Percentiles rank a stretch among this genome's conserved stretches.
Conservation (phyloP, 2,888 invertebrate genomes). For the Agrotis exclamationis region DNA sequence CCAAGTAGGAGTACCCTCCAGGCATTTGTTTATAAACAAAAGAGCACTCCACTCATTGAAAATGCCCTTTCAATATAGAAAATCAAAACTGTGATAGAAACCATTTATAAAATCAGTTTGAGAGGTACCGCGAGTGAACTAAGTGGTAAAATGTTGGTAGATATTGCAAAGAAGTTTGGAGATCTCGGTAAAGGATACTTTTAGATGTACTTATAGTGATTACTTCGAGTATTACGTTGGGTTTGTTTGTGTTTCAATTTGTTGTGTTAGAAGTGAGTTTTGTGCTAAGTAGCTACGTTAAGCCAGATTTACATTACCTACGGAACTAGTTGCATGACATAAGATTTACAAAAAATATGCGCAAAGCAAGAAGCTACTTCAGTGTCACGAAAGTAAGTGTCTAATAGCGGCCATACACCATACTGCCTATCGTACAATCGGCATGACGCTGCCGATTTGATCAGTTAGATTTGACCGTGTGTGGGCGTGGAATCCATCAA, state of each 20-base stretch:
- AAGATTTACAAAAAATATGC: no score
- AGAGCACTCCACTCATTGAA: constrained; percentile 63
- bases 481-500: no score
- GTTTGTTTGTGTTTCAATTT: constrained; percentile 10
- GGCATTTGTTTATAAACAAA: constrained; percentile 72
- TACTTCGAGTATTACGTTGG: constrained; percentile 10
- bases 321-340: no score
- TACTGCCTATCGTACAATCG: no score
- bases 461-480: no score
- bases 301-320: no score
- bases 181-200: constrained; percentile 11
- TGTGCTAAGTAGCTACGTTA: no score
- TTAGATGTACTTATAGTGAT: constrained; percentile 23
- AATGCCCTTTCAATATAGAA: constrained; percentile 77
- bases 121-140: constrained; percentile 28
- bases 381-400: no score
- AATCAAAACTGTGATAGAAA: constrained; percentile 72
- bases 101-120: constrained; percentile 76
- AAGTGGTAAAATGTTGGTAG: constrained; percentile 17
- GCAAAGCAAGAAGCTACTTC: no score
- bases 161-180: constrained; percentile 27
- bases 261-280: background rate
- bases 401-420: no score
- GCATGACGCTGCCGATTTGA: no score
- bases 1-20: constrained; percentile 48